Base-by-base conservation (phyloP, 2,113 vertebrate species). In the Hydropotes inermis region DNA sequence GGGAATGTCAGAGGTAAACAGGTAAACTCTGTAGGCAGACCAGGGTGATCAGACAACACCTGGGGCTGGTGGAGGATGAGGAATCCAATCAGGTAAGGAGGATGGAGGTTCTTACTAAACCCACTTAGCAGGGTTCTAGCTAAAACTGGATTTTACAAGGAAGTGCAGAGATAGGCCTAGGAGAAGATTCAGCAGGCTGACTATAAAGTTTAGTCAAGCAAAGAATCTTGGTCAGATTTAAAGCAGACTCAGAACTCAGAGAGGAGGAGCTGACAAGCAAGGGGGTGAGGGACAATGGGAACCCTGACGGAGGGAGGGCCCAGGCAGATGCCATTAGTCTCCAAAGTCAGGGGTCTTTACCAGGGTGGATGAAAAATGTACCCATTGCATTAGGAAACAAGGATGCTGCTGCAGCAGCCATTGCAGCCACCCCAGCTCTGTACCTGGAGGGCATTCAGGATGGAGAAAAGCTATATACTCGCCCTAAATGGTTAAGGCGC, bases 221-320 rank as follows among this genome's bases (percentile, higher is more conserved):
- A 57, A 82, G 17, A 33, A n/a, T 21, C 16, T 76, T 76, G n/a
- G 61, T 83, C 9, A 15, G 28, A 47, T n/a, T n/a, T 86, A 47
- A 95, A 60, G 9, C 39, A 78, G 36, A 86, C 64, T 87, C 52
- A 11, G 86, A 52, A 70, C 79, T 54, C 27, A 36, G 55, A 81
- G 45, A 27, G 60, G 36, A 27, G 47, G 47, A 70, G 16, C 33
- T 50, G 79, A n/a, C 39, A n/a, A 39, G 2, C 36, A 11, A n/a
- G n/a, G 76, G 17, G 39, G 21, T 3, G 12, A 39, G 36, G 55
- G 4, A 16, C 9, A 16, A 36, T 15, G n/a, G 54, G 47, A 4
- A 16, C 0, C 10, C 1, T 0, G 45, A 21, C 15, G n/a, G 33
- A 43, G 17, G 39, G 47, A 12, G 23, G 50, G 23, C 6, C 15